Base-by-base conservation (phyloP, 30 jellyfish, hydroid and myxozoan genomes). In the Rhopilema esculentum region DNA sequence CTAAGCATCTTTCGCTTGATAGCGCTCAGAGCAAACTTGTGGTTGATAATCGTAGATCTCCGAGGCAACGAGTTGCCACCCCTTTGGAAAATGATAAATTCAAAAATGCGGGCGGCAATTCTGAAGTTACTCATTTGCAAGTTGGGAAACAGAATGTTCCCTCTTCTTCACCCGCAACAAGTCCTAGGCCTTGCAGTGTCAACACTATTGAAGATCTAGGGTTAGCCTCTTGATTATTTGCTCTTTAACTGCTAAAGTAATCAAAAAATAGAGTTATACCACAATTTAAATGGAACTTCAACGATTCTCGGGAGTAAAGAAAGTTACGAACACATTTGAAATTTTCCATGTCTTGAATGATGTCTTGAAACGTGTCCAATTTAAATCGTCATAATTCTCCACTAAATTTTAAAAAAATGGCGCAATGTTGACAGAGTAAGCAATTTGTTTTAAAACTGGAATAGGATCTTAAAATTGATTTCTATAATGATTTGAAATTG, bases 1-100 rank as follows among this genome's bases (percentile, higher is more conserved):
- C 53, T 2, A 84, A 84, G 72, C 86, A 84, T 2, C 26, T 84
- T n/a, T 84, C 92, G 8, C 84, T 84, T 9, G 92, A 57, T 16
- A 40, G 27, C 53, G 86, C 92, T 8, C 92, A 84, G 49, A 32
- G 71, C 24, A 65, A 86, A 49, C 87, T 84, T 9, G 73, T 84
- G 57, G 76, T 27, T 57, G 92, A 84, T 20, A 71, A 72, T 63
- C 73, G 92, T 65, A 72, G 50, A 69, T 53, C 87, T 9, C 92
- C 86, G 12, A 78, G 88, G 31, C 88, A 53, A 24, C 23, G 64
- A 49, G 65, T 75, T 1, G 67, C 88, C 19, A n/a, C 65, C 33
- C 66, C 65, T 8, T 19, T 78, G 25, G 88, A 78, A 66, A 27
- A 26, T 17, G 84, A 2, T 8, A 31, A 61, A 61, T 12, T 16